Evolutionary conservation across 1,140 invertebrate genomes (phyloP), one percentile per base, ranked within the genome.

Genomic region (Coptotermes formosanus): DNA sequence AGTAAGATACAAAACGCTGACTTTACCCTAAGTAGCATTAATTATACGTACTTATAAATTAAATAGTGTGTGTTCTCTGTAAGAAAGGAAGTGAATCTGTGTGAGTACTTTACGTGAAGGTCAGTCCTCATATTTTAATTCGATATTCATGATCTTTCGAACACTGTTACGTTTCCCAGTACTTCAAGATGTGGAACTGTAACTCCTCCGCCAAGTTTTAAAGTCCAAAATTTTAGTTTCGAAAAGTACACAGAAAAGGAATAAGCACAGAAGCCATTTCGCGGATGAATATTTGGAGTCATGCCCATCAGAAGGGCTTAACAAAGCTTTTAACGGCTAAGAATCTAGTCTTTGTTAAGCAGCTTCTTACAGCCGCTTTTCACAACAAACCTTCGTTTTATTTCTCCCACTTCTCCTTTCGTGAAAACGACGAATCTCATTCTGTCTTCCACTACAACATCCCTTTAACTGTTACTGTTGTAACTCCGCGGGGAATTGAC

Each of bases 391-490:
- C 64, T 30, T 75, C 64, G n/a, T 30, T 30, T 75, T 30, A 9
- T 75, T 75, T 14, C 64, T 14, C 25, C n/a, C 25, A 30, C 64
- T 75, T 14, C n/a, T 9, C 64, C n/a, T 25, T 75, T 30, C 64
- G 64, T 30, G 64, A 75, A 38, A 75, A 75, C 25, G 64, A 14
- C 25, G 14, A 75, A 75, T n/a, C 64, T 75, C 64, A 30, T 75
- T 75, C 64, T 30, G 64, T 75, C 64, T 75, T 75, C 64, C 64
- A 75, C 64, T 75, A 30, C 64, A 25, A 75, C 25, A 30, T 75
- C 64, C 64, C 64, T 75, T 75, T 75, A 75, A 75, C 64, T 75
- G 25, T 75, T 75, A 75, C 64, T 75, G 64, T 75, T 75, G 64
- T 75, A 75, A 75, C 64, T 75, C 64, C 64, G 25, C 30, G 6